Base-by-base conservation (phyloP, 2,888 invertebrate species). In the Lypha dubia region DNA sequence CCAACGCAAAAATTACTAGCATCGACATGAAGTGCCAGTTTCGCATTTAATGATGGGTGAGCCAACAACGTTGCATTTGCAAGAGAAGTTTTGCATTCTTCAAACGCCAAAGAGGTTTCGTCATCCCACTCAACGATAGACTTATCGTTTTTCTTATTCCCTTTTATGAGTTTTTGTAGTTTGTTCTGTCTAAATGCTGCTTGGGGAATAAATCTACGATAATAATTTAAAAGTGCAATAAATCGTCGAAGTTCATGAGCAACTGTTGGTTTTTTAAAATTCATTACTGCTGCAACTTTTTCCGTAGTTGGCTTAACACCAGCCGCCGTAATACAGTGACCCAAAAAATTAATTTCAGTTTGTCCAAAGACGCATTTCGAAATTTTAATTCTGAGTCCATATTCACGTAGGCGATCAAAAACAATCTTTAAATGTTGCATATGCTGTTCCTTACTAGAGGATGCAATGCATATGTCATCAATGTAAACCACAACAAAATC, bases 371-470 rank as follows among this genome's bases (percentile, higher is more conserved):
- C n/a, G n/a, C n/a, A n/a, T n/a, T n/a, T 88, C 6, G 65, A 63
- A 6, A 84, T 22, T 28, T 89, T 89, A 13, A 88, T 87, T 15
- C 68, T 74, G 1, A 89, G n/a, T 4, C 87, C 87, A 38, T 86
- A 80, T 38, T 88, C 70, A 0, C 70, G 56, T 3, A 90, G 65
- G 13, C 87, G 75, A 35, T 87, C 58, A 22, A 89, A 86, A 22
- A 89, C 84, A 9, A 44, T 80, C 15, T 51, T 6, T 5, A 87
- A 35, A 22, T 87, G 85, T 8, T 73, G 41, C 11, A 46, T 20
- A 46, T 87, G 86, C 49, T 86, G 79, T 38, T 79, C 83, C 17
- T 49, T 11, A 20, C 17, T 22, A 3, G 49, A 22, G 11, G 49
- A 51, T 4, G 49, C 49, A 22, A 51, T 11, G 4, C 22, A 51